phyloP scores from a whole-genome alignment of 2,113 vertebrate genomes.

The Cichladusa arquata region DNA sequence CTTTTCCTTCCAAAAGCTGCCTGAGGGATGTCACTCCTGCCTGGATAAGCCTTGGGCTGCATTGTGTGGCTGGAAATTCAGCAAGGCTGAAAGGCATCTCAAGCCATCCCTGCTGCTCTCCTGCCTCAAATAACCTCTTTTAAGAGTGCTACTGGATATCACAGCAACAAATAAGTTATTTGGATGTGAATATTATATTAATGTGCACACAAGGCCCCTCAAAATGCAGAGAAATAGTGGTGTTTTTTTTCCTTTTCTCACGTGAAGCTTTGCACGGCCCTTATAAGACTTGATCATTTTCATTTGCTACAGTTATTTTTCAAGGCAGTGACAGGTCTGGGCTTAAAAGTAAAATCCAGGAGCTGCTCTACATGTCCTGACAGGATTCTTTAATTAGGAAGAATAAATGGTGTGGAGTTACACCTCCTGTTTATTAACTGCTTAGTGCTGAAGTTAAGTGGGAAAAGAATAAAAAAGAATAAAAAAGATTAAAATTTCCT shows the following conservation, averaged over 20 bases:
- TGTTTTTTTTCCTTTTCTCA: background rate
- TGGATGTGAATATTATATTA: background rate
- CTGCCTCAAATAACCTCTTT: background rate
- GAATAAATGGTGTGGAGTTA: background rate
- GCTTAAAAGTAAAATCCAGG: conserved; percentile 1
- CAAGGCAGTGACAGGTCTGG: background rate
- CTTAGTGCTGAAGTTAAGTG: background rate
- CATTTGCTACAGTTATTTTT: background rate
- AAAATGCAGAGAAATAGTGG: background rate
- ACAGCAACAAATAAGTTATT: background rate
- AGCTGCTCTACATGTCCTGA: background rate
- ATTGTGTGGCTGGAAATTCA: background rate
- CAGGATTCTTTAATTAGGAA: background rate
- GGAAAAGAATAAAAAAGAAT: background rate
- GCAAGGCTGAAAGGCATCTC: background rate
- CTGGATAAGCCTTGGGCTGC: background rate
- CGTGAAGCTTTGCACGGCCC: background rate
- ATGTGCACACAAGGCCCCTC: background rate
- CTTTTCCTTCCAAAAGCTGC: background rate
- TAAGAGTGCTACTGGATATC: fast-evolving
- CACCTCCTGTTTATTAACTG: background rate
- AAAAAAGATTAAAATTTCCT: background rate
- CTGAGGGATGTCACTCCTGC: fast-evolving
- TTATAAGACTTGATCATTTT: background rate
- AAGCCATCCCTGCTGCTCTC: background rate